Percentiles rank a stretch among this genome's conserved stretches.
phyloP scores from a whole-genome alignment of 2,797 vertebrate species.

The Ctenopoma multispine region DNA sequence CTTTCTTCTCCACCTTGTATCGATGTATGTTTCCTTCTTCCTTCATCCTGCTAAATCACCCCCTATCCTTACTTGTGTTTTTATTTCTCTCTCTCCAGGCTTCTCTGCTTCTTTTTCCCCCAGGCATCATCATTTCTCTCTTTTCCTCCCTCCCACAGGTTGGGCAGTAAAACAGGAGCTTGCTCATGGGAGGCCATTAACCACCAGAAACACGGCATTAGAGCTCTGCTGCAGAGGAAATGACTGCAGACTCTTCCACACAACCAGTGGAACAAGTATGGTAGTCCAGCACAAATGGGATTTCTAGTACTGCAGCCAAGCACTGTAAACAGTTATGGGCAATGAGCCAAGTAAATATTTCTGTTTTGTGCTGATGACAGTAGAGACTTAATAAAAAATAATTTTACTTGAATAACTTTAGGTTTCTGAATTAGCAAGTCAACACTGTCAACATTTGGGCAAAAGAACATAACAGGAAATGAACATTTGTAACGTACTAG shows the following conservation, averaged over 20 bases:
- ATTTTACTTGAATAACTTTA: neutral
- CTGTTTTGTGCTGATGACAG: neutral
- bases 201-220: conserved; percentile 62
- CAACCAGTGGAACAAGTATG: conserved; percentile 31
- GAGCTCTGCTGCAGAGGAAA: conserved; percentile 51
- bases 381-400: neutral
- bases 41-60: conserved; percentile 22
- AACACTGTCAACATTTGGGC: too few relatives aligned
- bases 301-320: conserved; percentile 21
- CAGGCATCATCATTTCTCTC: conserved; percentile 69
- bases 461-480: too few relatives aligned
- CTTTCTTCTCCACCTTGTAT: conserved; percentile 22
- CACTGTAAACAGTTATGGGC: neutral
- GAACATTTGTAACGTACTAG: too few relatives aligned
- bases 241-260: conserved; percentile 52
- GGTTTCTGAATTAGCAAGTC: too few relatives aligned
- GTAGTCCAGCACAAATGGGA: conserved; percentile 33
- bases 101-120: conserved; percentile 65
- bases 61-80: conserved; percentile 9
- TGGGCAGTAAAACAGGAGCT: conserved; percentile 72
- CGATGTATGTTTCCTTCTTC: conserved; percentile 25
- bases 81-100: conserved; percentile 44
- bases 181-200: conserved; percentile 77
- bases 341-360: conserved; percentile 4
- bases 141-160: conserved; percentile 62